Conservation (phyloP, 2,797 vertebrate species). For the Okamejei kenojei region DNA sequence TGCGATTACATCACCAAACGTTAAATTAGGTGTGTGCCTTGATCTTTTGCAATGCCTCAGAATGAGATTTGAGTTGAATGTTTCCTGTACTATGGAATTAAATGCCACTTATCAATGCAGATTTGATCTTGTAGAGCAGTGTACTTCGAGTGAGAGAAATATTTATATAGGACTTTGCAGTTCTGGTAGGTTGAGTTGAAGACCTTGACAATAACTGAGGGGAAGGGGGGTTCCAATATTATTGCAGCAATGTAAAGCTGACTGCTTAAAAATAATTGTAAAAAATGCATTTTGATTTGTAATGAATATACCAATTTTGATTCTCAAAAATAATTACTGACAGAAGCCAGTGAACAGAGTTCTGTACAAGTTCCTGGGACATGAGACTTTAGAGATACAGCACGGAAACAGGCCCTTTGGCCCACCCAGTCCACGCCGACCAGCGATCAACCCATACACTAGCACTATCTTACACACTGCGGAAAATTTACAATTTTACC, state of each 20-base stretch:
- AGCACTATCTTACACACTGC: too few relatives aligned
- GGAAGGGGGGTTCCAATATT: not conserved
- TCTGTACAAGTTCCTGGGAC: not conserved
- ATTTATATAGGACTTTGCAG: not conserved
- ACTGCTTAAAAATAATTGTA: not conserved
- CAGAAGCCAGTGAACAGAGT: not conserved
- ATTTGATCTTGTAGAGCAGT: not conserved
- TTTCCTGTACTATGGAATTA: not conserved
- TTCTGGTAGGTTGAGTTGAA: not conserved
- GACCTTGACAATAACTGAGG: not conserved
- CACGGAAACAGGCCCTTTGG: too few relatives aligned
- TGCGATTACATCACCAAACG: not conserved
- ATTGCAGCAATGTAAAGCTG: not conserved
- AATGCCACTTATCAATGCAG: not conserved
- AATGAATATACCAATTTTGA: not conserved
- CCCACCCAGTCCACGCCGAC: too few relatives aligned
- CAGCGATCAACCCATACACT: too few relatives aligned
- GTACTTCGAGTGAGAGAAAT: not conserved
- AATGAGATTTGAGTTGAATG: slow-evolving; percentile 1
- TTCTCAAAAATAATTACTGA: not conserved
- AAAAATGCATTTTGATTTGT: not conserved
- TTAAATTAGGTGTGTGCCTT: not conserved
- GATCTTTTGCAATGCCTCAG: not conserved
- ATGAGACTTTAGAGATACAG: too few relatives aligned
- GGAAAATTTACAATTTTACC: too few relatives aligned